Conservation (phyloP, 2,797 vertebrate genomes). For the Pseudomugil gertrudae region DNA sequence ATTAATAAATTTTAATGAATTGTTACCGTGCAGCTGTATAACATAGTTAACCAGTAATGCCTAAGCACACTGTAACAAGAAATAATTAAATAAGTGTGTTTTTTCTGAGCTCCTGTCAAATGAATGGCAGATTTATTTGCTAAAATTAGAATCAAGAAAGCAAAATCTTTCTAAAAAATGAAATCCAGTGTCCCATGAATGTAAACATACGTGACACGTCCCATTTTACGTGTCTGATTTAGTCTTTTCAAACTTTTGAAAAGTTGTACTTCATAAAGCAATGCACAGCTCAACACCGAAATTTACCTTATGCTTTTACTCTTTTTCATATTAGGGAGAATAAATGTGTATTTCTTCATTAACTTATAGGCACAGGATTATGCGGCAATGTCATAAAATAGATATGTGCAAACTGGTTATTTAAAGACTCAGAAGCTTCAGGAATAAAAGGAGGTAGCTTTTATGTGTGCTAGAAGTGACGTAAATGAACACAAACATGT, state of each 20-base stretch:
- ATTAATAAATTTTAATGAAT: not conserved
- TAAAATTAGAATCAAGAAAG: constrained; percentile 14
- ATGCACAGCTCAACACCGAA: not conserved
- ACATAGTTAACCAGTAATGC: not conserved
- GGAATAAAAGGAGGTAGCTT: not conserved
- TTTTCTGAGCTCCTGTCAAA: not conserved
- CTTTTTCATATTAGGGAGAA: not conserved
- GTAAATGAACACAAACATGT: not conserved
- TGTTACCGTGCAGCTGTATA: not conserved
- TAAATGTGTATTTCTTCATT: not conserved
- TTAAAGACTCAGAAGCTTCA: constrained; percentile 3
- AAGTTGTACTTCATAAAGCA: not conserved
- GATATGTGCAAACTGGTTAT: not conserved
- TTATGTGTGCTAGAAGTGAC: constrained; percentile 1
- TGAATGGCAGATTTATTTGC: constrained; percentile 16
- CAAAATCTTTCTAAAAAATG: constrained; percentile 9
- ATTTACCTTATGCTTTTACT: not conserved
- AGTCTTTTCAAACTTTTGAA: not conserved
- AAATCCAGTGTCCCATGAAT: not conserved
- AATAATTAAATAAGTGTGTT: not conserved
- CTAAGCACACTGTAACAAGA: constrained; percentile 11
- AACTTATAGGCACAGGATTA: not conserved
- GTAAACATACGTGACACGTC: constrained; percentile 1
- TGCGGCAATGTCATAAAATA: not conserved
- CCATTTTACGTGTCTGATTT: not conserved